These are phyloP conservation scores for Anomalospiza imberbis DNA, from an alignment of 2,797 vertebrate genomes.

Conservation along the genomic window DNA sequence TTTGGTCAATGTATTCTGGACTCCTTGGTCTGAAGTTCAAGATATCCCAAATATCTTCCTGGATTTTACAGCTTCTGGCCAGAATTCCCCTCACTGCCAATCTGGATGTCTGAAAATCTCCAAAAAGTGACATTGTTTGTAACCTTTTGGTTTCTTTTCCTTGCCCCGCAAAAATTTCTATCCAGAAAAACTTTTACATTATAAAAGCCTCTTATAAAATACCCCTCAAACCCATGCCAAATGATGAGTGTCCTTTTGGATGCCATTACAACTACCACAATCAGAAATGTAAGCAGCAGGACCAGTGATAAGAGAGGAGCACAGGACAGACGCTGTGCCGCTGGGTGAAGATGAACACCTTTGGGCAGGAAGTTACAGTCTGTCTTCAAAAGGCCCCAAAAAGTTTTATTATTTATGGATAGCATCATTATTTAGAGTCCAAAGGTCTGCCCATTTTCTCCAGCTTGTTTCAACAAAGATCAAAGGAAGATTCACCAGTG, in stretches of 20 bases:
- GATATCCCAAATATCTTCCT: not conserved
- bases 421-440: not conserved
- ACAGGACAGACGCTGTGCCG: not conserved
- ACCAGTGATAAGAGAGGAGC: not conserved
- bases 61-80: not conserved
- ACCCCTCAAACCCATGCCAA: not conserved
- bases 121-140: not conserved
- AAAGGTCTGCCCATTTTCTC: not conserved
- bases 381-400: not conserved
- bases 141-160: not conserved
- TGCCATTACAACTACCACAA: not conserved
- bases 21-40: not conserved
- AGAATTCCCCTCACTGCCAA: not conserved
- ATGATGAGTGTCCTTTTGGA: not conserved
- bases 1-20: not conserved
- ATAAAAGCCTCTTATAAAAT: not conserved
- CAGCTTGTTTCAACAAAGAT: constrained; percentile 25
- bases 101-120: not conserved
- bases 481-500: constrained; percentile 11
- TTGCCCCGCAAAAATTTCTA: not conserved
- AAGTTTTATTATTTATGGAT: constrained; percentile 8
- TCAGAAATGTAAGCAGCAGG: not conserved
- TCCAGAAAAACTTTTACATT: not conserved
- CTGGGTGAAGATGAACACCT: not conserved
- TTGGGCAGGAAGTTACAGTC: not conserved